Base-by-base conservation (phyloP, 2,888 invertebrate species). In the Dendrolimus houi region DNA sequence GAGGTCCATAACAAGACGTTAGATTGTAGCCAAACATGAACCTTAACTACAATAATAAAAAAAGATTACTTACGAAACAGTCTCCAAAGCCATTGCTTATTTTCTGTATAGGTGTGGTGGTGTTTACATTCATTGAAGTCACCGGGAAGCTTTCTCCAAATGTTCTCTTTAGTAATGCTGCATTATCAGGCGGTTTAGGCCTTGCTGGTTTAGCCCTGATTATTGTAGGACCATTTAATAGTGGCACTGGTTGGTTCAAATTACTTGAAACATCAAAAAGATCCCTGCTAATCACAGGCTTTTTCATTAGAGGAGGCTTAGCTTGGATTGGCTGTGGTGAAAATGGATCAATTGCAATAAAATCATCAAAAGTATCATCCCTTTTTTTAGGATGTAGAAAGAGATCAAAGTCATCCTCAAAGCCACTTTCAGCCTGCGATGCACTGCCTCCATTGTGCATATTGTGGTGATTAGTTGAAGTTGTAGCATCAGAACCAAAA, bases 371-470 rank as follows among this genome's bases (percentile, higher is more conserved):
- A 9, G 85, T 86, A 54, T 85, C 81, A 9, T 85, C 83, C 71
- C 85, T 70, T 42, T 87, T 92, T 69, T 85, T 83, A 62, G 88
- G 78, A 65, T 84, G 84, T 7, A 93, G 87, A 69, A 93, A 93
- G 54, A 93, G 87, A 74, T 95, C 95, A 77, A 95, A 95, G 76
- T 96, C 96, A 85, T 96, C 96, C 79, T 96, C 96, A 75, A 96
- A 96, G 6, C 95, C 95, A 81, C 95, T 95, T 75, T 95, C 95
- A 54, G 94, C 93, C 74, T 94, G 94, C 7, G 95, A 95, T 8
- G 92, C 92, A 71, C 93, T 94, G 13, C 94, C 94, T 69, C 93
- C 93, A 65, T 89, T 91, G 53, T 90, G 82, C 40, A 85, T 79
- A 60, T 87, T 86, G 57, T 91, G 92, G 65, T 93, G 92, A 56